Percentiles rank a stretch among this genome's conserved stretches.
Evolutionary conservation across 2,888 invertebrate genomes (phyloP).

Genomic region (Aspidiotus rigidus): DNA sequence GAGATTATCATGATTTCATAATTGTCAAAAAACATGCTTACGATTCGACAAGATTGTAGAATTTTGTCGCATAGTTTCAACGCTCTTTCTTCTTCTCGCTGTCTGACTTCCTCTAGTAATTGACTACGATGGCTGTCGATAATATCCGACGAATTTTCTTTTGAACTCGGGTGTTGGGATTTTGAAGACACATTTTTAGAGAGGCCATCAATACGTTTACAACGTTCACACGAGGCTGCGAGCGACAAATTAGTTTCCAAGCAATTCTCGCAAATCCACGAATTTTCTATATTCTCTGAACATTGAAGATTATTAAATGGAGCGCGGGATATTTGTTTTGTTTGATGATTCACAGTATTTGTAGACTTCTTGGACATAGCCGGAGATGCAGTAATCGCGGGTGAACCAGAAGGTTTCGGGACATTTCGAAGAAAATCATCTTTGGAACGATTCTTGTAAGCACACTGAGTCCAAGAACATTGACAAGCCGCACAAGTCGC

Average conservation of each 20-base stretch:
- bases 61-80: neutral
- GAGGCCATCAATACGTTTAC: neutral
- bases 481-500: neutral
- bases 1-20: neutral
- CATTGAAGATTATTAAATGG: neutral
- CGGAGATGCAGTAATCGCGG: neutral
- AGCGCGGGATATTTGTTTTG: neutral
- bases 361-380: neutral
- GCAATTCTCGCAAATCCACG: conserved; percentile 2
- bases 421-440: neutral
- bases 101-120: neutral
- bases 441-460: neutral
- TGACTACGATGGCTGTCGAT: neutral
- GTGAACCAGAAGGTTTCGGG: neutral
- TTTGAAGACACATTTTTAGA: neutral
- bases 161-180: neutral
- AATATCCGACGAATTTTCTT: neutral
- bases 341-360: too few species aligned
- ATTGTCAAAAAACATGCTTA: neutral
- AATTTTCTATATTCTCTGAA: neutral
- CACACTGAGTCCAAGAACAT: neutral
- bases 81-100: neutral
- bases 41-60: neutral
- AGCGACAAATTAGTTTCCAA: neutral
- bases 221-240: neutral